A percentile compares a stretch with the other conserved stretches of the same genome.
Conservation (phyloP, 1,140 invertebrate genomes). For the Zophobas morio region DNA sequence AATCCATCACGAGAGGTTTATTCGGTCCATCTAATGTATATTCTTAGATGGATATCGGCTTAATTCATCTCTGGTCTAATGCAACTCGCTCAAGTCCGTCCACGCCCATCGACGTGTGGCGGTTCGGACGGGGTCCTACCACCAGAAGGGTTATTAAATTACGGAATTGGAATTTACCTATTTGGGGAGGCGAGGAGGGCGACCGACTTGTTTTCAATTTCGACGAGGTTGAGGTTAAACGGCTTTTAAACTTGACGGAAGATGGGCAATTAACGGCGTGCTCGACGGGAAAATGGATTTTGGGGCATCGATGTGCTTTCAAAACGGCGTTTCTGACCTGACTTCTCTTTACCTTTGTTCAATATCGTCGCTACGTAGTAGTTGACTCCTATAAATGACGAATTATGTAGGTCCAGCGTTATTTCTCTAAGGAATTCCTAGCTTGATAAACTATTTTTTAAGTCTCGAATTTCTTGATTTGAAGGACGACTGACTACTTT, state of each 20-base stretch:
- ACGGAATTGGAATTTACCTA: background rate
- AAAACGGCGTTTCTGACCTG: background rate
- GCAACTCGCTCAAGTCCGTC: slow-evolving; percentile 30
- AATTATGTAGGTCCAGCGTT: no score
- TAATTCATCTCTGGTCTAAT: slow-evolving; percentile 46
- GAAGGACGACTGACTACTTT: no score
- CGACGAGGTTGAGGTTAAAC: slow-evolving; percentile 10
- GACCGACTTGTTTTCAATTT: slow-evolving; percentile 29
- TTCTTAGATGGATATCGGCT: slow-evolving; percentile 49
- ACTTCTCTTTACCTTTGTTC: no score
- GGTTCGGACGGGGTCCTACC: slow-evolving; percentile 10
- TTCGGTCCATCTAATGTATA: slow-evolving; percentile 47
- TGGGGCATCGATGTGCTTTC: background rate
- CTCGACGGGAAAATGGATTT: background rate
- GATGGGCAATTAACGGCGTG: no score
- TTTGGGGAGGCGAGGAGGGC: background rate
- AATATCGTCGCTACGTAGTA: no score
- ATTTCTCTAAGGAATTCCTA: no score
- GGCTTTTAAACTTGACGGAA: slow-evolving; percentile 3
- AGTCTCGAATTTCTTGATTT: no score
- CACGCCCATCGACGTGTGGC: slow-evolving; percentile 41
- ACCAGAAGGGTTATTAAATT: slow-evolving; percentile 29
- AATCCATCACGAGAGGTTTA: slow-evolving; percentile 44
- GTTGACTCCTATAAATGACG: no score
- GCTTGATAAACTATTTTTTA: no score